phyloP scores from a whole-genome alignment of 2,797 vertebrate genomes.

The Aotus griseimembra region DNA sequence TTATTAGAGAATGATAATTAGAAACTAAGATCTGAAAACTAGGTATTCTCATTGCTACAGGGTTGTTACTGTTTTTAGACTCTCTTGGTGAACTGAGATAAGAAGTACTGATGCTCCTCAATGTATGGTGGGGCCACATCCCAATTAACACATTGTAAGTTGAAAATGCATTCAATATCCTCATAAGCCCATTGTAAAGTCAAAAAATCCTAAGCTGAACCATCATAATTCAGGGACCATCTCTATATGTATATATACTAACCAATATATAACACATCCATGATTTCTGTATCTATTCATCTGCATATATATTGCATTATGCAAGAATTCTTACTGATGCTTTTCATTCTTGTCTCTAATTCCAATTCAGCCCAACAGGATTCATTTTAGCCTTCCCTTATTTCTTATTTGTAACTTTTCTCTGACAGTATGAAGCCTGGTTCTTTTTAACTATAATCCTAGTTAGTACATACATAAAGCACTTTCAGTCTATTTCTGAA shows the following conservation, averaged over 20 bases:
- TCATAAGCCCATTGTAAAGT: neutral
- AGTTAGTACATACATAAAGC: neutral
- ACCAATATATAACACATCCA: neutral
- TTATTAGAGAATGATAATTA: neutral
- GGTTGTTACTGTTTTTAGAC: neutral
- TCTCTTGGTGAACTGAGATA: neutral
- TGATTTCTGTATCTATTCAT: neutral
- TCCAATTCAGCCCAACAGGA: neutral
- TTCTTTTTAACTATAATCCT: neutral
- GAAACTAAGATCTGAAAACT: neutral
- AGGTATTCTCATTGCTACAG: neutral
- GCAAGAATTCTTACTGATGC: neutral
- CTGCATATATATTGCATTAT: neutral
- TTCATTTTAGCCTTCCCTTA: neutral
- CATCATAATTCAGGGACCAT: neutral
- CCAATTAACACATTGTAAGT: neutral
- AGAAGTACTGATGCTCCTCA: neutral
- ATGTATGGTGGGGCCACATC: neutral
- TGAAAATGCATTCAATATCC: neutral
- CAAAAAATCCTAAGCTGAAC: neutral
- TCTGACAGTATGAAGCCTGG: neutral
- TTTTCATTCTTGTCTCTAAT: neutral
- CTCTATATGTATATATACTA: neutral
- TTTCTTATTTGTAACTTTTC: neutral
- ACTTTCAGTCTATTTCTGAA: slow-evolving; percentile 1